These are phyloP conservation scores for Stercorarius parasiticus DNA, from an alignment of 2,113 vertebrate genomes.

Conservation along the genomic window DNA sequence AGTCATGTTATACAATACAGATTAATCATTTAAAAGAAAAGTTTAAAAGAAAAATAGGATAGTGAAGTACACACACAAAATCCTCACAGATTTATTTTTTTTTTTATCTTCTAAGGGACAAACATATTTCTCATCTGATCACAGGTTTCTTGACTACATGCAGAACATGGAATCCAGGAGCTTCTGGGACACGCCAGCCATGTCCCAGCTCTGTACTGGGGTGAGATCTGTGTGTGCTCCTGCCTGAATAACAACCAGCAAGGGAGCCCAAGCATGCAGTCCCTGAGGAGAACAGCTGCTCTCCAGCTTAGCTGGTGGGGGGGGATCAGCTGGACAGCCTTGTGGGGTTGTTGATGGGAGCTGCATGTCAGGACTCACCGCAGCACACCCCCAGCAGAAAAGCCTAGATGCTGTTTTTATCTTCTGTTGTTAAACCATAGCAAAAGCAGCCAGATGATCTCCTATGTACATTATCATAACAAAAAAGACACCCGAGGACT, in stretches of 20 bases:
- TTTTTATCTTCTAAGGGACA: neutral
- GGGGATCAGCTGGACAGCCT: neutral
- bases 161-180: neutral
- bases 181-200: neutral
- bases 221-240: neutral
- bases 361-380: neutral
- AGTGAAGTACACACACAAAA: neutral
- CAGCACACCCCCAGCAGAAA: neutral
- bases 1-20: neutral
- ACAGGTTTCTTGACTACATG: neutral
- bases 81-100: neutral
- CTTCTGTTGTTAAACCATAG: neutral
- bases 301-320: neutral
- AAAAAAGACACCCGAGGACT: neutral
- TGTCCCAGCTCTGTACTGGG: neutral
- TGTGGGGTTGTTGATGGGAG: neutral
- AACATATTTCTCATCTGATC: neutral
- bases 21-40: conserved; percentile 3
- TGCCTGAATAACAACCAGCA: neutral
- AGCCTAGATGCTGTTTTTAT: neutral
- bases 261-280: neutral
- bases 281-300: neutral
- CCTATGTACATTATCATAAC: neutral
- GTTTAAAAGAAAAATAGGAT: neutral
- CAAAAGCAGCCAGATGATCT: neutral